phyloP scores from a whole-genome alignment of 2,797 vertebrate genomes.

The Myoxocephalus aenaeus region DNA sequence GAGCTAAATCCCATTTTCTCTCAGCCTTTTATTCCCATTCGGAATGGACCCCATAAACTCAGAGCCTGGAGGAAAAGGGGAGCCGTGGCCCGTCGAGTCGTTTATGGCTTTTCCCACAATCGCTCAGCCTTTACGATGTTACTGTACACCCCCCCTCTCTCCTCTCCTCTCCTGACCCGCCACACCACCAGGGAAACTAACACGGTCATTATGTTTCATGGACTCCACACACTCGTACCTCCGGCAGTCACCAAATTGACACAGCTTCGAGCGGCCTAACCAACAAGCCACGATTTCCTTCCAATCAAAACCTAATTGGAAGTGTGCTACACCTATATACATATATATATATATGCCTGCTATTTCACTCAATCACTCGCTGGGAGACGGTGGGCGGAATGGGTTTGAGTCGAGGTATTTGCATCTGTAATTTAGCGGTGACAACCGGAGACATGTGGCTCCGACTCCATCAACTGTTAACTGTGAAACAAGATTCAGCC shows the following conservation, averaged over 20 bases:
- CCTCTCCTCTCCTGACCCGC: not conserved
- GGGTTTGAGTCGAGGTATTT: conserved; percentile 48
- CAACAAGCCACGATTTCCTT: conserved; percentile 36
- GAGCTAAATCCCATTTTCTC: conserved; percentile 58
- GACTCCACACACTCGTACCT: conserved; percentile 52
- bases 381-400: conserved; percentile 21
- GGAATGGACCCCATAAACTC: conserved; percentile 52
- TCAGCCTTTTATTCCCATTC: conserved; percentile 15
- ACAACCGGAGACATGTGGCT: conserved; percentile 43
- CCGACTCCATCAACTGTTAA: conserved; percentile 56
- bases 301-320: conserved; percentile 70
- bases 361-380: conserved; percentile 31
- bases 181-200: conserved; percentile 56
- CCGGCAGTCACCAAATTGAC: conserved; percentile 48
- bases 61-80: conserved; percentile 39
- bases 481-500: conserved; percentile 71
- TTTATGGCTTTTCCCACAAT: conserved; percentile 62
- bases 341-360: conserved; percentile 14
- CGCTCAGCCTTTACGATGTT: conserved; percentile 65
- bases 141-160: conserved; percentile 23
- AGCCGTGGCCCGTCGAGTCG: conserved; percentile 45
- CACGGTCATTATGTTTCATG: conserved; percentile 77
- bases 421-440: conserved; percentile 52
- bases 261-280: conserved; percentile 13
- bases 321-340: conserved; percentile 38